Evolutionary conservation across 1,140 invertebrate genomes (phyloP).

Genomic region (Drosophila biarmipes): DNA sequence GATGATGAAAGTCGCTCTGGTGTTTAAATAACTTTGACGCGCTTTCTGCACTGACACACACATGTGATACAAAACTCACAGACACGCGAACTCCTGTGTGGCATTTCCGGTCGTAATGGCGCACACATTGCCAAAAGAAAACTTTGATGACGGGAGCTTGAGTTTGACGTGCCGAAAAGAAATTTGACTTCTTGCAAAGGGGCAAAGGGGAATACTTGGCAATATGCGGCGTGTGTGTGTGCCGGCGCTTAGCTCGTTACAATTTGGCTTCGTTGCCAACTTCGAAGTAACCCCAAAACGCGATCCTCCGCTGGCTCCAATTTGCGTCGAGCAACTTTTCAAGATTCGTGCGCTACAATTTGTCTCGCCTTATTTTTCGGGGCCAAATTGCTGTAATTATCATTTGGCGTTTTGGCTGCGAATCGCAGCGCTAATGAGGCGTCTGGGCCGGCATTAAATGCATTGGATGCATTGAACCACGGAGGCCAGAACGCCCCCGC

Average conservation of each 20-base stretch:
- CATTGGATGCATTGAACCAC: conserved; percentile 37
- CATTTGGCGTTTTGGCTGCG: conserved; percentile 52
- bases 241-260: conserved; percentile 62
- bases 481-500: conserved; percentile 33
- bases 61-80: neutral
- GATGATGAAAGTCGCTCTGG: conserved; percentile 36
- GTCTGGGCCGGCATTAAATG: conserved; percentile 13
- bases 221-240: neutral
- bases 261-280: conserved; percentile 67
- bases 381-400: conserved; percentile 75
- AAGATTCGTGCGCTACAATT: conserved; percentile 65
- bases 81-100: conserved; percentile 27
- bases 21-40: conserved; percentile 80
- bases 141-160: conserved; percentile 55
- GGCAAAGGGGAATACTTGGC: conserved; percentile 33
- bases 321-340: conserved; percentile 69
- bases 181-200: conserved; percentile 64
- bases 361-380: conserved; percentile 38
- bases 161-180: conserved; percentile 67
- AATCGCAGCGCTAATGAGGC: conserved; percentile 64
- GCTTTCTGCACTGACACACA: conserved; percentile 39
- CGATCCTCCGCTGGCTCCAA: conserved; percentile 37
- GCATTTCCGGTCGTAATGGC: conserved; percentile 66
- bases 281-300: conserved; percentile 1
- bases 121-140: conserved; percentile 41